These are phyloP conservation scores for Drosophila virilis DNA, from an alignment of 1,140 invertebrate genomes.

Conservation along the genomic window DNA sequence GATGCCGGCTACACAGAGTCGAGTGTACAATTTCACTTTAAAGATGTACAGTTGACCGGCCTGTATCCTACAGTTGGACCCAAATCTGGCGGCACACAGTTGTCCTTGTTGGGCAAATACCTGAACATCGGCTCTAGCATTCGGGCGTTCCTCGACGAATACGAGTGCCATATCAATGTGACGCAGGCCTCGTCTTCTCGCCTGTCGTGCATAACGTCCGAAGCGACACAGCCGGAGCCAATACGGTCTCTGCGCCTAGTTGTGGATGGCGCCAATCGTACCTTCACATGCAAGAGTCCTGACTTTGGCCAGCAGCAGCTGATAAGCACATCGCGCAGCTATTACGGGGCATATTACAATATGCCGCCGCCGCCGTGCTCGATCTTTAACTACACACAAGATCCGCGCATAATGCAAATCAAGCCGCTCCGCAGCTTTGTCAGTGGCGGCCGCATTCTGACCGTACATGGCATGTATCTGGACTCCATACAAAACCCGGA, in stretches of 20 bases:
- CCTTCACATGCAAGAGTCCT: slow-evolving; percentile 85
- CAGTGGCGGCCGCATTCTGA: slow-evolving; percentile 96
- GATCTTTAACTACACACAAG: slow-evolving; percentile 94
- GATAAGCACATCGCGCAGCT: slow-evolving; percentile 12
- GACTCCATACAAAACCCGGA: slow-evolving; percentile 96
- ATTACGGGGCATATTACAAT: slow-evolving; percentile 50
- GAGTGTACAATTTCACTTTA: slow-evolving; percentile 94
- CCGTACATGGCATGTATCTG: slow-evolving; percentile 95
- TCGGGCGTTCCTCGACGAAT: slow-evolving; percentile 93
- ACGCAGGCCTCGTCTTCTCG: slow-evolving; percentile 95
- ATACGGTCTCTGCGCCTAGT: slow-evolving; percentile 88
- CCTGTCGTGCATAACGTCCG: slow-evolving; percentile 94
- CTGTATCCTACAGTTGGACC: slow-evolving; percentile 95
- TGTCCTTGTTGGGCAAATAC: slow-evolving; percentile 95
- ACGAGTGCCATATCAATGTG: slow-evolving; percentile 94
- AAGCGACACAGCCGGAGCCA: slow-evolving; percentile 85
- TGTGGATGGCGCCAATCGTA: slow-evolving; percentile 93
- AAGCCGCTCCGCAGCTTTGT: slow-evolving; percentile 94
- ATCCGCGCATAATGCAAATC: slow-evolving; percentile 97
- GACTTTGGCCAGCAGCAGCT: slow-evolving; percentile 60
- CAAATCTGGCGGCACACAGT: slow-evolving; percentile 95
- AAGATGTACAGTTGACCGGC: slow-evolving; percentile 92
- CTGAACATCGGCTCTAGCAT: slow-evolving; percentile 97
- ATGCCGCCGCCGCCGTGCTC: slow-evolving; percentile 57
- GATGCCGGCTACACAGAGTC: slow-evolving; percentile 95